Percentiles rank a stretch among this genome's conserved stretches.
Evolutionary conservation across 2,888 invertebrate genomes (phyloP).

Genomic region (Lycia hirtaria): DNA sequence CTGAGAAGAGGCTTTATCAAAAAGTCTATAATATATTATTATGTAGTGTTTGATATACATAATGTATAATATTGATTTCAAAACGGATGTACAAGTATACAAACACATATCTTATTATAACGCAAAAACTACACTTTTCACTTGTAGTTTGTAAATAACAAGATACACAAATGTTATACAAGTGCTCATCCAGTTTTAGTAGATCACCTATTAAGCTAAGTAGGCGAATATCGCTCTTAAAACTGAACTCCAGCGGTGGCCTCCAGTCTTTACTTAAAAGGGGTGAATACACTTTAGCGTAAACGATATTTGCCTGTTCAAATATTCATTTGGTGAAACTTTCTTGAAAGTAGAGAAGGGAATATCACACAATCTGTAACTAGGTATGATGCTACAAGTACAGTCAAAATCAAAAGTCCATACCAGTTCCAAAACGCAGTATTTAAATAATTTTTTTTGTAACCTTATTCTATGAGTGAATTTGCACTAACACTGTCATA

Average conservation of each 20-base stretch:
- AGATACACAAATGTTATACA: neutral
- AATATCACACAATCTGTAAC: neutral
- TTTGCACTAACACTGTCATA: no score
- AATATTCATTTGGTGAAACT: slow-evolving; percentile 63
- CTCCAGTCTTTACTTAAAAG: slow-evolving; percentile 73
- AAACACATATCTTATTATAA: no score
- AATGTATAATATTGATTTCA: no score
- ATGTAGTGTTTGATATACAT: no score
- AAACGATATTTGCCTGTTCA: slow-evolving; percentile 63
- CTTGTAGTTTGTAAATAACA: neutral
- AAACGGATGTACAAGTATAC: no score
- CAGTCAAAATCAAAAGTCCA: neutral
- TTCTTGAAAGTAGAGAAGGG: slow-evolving; percentile 47
- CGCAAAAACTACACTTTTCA: no score
- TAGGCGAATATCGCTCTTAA: slow-evolving; percentile 37
- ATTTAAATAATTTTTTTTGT: no score
- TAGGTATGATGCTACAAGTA: neutral
- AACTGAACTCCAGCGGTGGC: slow-evolving; percentile 73
- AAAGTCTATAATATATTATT: no score
- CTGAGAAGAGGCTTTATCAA: no score
- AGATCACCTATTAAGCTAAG: slow-evolving; percentile 21
- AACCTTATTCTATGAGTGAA: no score
- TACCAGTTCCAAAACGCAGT: no score
- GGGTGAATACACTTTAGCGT: slow-evolving; percentile 79
- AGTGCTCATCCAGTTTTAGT: slow-evolving; percentile 17